A percentile compares a stretch with the other conserved stretches of the same genome.
Conservation (phyloP, 2,113 vertebrate genomes). For the Rhinichthys klamathensis region DNA sequence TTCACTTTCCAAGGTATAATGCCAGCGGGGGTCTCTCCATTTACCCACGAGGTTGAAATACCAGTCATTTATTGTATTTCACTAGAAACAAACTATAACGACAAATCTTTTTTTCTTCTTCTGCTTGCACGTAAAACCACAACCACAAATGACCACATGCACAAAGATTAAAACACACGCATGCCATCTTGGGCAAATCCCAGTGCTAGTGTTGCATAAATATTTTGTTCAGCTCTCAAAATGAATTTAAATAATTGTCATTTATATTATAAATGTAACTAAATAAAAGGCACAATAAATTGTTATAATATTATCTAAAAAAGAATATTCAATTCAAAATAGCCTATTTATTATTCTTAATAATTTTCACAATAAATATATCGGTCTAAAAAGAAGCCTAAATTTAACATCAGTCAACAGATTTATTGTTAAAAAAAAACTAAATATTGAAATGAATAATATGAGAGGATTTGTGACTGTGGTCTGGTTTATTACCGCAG, state of each 20-base stretch:
- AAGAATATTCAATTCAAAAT: too few relatives aligned
- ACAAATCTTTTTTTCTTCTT: not conserved
- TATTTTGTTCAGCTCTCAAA: not conserved
- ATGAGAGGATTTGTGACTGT: not conserved
- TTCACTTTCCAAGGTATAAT: slow-evolving; percentile 13
- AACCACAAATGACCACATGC: not conserved
- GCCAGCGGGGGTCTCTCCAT: slow-evolving; percentile 6
- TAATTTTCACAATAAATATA: not conserved
- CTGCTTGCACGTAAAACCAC: not conserved
- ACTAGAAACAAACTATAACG: slow-evolving; percentile 15
- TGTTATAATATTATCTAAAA: not conserved
- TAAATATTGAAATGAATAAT: not conserved
- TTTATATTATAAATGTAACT: not conserved
- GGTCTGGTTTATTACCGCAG: not conserved
- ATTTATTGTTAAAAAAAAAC: not conserved
- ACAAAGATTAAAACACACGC: not conserved
- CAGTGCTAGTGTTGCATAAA: not conserved
- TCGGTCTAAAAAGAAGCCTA: not conserved
- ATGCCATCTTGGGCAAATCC: not conserved
- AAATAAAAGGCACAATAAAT: not conserved
- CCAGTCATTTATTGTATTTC: slow-evolving; percentile 11
- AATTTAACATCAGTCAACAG: not conserved
- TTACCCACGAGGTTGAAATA: not conserved
- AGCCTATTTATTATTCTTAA: not conserved
- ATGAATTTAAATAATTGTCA: not conserved